phyloP scores from a whole-genome alignment of 2,797 vertebrate genomes.

The Leucoraja ocellata region DNA sequence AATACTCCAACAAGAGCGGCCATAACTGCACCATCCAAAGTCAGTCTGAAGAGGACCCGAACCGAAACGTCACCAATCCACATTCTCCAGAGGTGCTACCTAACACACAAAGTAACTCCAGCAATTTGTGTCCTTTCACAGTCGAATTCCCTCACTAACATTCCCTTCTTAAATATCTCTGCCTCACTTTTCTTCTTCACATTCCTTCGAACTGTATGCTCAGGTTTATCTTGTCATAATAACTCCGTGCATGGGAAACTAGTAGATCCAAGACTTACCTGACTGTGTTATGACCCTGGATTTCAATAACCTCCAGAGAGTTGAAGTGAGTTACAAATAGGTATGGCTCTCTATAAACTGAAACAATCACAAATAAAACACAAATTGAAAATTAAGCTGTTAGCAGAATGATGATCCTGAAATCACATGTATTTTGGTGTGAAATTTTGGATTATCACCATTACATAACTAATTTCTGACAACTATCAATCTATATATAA shows the following conservation, averaged over 20 bases:
- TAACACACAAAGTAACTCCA: too few species aligned
- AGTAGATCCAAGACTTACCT: slow-evolving; percentile 63
- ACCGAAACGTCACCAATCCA: too few species aligned
- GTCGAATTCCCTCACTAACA: too few species aligned
- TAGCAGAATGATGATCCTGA: background rate
- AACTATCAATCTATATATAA: background rate
- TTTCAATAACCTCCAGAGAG: slow-evolving; percentile 93
- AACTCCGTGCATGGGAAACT: background rate
- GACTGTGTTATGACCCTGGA: slow-evolving; percentile 82
- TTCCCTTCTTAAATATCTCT: too few species aligned
- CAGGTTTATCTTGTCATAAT: too few species aligned
- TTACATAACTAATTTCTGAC: background rate
- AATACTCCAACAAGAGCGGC: too few species aligned
- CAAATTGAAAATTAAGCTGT: slow-evolving; percentile 13
- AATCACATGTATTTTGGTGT: background rate
- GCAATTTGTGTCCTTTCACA: too few species aligned
- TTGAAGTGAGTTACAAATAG: slow-evolving; percentile 98
- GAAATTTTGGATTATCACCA: background rate
- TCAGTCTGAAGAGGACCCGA: too few species aligned
- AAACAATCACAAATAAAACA: slow-evolving; percentile 29
- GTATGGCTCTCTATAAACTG: slow-evolving; percentile 94
- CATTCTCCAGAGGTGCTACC: too few species aligned
- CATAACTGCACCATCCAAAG: too few species aligned
- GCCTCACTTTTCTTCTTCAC: too few species aligned
- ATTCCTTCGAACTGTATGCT: too few species aligned